Conservation (phyloP, 1,140 invertebrate genomes). For the Sipha flava region DNA sequence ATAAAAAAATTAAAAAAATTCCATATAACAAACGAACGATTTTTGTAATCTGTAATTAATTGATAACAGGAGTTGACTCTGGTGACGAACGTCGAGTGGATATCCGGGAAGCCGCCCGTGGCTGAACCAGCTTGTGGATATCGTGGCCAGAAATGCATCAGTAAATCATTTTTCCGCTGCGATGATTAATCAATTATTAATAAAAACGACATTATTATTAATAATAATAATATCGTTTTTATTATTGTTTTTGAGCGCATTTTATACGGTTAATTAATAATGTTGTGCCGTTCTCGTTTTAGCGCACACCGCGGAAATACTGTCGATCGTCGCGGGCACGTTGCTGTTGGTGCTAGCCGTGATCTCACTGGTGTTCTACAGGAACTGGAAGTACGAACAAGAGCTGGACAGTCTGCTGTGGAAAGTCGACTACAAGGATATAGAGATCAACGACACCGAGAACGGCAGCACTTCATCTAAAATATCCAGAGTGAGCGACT, state of each 20-base stretch:
- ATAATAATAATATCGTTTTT: not conserved
- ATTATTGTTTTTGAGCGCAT: slow-evolving; percentile 14
- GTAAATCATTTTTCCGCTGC: slow-evolving; percentile 55
- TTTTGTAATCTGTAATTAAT: no score
- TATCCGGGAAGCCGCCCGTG: slow-evolving; percentile 61
- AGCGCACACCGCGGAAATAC: slow-evolving; percentile 76
- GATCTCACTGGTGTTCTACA: slow-evolving; percentile 61
- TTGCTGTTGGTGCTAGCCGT: slow-evolving; percentile 60
- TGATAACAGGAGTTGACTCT: slow-evolving; percentile 7
- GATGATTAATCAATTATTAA: no score
- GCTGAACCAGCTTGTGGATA: slow-evolving; percentile 92
- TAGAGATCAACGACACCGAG: slow-evolving; percentile 53
- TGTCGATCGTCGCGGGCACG: slow-evolving; percentile 58
- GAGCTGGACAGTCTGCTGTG: slow-evolving; percentile 87
- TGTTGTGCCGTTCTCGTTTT: slow-evolving; percentile 40
- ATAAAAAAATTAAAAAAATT: no score
- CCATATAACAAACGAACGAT: no score
- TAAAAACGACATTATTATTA: not conserved
- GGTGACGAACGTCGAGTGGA: slow-evolving; percentile 59
- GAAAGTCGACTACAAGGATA: slow-evolving; percentile 91
- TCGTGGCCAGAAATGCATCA: slow-evolving; percentile 78
- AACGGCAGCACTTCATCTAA: slow-evolving; percentile 39
- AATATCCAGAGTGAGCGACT: slow-evolving; percentile 47
- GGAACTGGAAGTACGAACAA: slow-evolving; percentile 91
- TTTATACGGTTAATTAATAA: no score